Conservation (phyloP, 2,797 vertebrate species). For the Harpagifer antarcticus region DNA sequence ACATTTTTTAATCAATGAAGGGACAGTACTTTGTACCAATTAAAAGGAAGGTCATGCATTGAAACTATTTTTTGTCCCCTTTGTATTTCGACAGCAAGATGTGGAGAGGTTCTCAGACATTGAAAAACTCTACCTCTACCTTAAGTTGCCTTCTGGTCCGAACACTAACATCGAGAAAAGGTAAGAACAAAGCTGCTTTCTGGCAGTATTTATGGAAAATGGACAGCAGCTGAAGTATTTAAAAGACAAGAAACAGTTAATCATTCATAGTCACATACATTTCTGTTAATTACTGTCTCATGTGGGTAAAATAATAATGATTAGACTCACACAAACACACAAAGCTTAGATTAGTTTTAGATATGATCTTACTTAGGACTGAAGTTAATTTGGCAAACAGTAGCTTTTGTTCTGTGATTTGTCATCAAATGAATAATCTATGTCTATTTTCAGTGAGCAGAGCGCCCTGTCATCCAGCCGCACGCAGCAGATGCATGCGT, state of each 20-base stretch:
- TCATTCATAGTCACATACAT: background rate
- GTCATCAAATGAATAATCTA: background rate
- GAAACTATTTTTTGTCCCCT: constrained; percentile 1
- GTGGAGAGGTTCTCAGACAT: constrained; percentile 99
- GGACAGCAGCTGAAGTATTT: background rate
- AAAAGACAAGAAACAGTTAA: background rate
- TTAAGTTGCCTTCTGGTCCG: constrained; percentile 99
- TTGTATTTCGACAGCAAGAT: constrained; percentile 91
- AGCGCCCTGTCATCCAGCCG: constrained; percentile 94
- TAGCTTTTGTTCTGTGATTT: constrained; percentile 10
- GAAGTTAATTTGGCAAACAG: background rate
- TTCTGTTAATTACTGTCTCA: background rate
- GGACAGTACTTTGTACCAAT: background rate
- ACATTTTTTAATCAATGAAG: background rate
- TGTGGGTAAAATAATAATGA: background rate
- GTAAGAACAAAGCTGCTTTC: constrained; percentile 73
- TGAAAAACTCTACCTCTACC: constrained; percentile 99
- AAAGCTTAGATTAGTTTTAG: background rate
- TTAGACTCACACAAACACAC: background rate
- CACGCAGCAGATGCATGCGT: constrained; percentile 97
- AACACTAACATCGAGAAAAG: constrained; percentile 93
- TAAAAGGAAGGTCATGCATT: background rate
- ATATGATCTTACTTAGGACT: background rate
- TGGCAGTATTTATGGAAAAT: background rate
- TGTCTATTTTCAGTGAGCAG: constrained; percentile 88